These are phyloP conservation scores for Eleginops maclovinus DNA, from an alignment of 2,113 vertebrate genomes.

Conservation along the genomic window DNA sequence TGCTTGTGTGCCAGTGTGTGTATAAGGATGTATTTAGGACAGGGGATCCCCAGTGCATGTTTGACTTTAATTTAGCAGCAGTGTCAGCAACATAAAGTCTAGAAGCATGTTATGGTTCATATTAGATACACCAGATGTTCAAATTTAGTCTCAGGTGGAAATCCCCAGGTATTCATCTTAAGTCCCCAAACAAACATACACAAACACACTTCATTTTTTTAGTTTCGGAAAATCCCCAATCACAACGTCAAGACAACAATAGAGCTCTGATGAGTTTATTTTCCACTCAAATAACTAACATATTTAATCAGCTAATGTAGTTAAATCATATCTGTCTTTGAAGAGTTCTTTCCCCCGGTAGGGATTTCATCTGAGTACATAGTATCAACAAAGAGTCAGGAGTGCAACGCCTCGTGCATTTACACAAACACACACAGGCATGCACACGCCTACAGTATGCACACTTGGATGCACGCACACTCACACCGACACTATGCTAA, in stretches of 20 bases:
- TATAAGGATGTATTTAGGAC: conserved; percentile 11
- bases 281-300: conserved; percentile 40
- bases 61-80: conserved; percentile 47
- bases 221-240: conserved; percentile 70
- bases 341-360: conserved; percentile 37
- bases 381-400: conserved; percentile 48
- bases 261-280: conserved; percentile 57
- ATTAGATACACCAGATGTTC: conserved; percentile 49
- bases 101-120: conserved; percentile 46
- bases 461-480: conserved; percentile 12
- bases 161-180: conserved; percentile 61
- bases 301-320: conserved; percentile 40
- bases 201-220: conserved; percentile 35
- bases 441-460: background rate
- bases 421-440: conserved; percentile 21
- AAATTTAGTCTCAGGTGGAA: conserved; percentile 60
- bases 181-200: conserved; percentile 14
- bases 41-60: conserved; percentile 55
- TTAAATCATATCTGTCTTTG: conserved; percentile 45
- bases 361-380: conserved; percentile 42
- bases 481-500: conserved; percentile 32
- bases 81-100: conserved; percentile 49
- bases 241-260: conserved; percentile 60
- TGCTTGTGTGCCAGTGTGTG: conserved; percentile 22
- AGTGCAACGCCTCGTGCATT: conserved; percentile 2